Evolutionary conservation across 2,113 vertebrate genomes (phyloP), one percentile per base, ranked within the genome.

Genomic region (Mobula birostris): DNA sequence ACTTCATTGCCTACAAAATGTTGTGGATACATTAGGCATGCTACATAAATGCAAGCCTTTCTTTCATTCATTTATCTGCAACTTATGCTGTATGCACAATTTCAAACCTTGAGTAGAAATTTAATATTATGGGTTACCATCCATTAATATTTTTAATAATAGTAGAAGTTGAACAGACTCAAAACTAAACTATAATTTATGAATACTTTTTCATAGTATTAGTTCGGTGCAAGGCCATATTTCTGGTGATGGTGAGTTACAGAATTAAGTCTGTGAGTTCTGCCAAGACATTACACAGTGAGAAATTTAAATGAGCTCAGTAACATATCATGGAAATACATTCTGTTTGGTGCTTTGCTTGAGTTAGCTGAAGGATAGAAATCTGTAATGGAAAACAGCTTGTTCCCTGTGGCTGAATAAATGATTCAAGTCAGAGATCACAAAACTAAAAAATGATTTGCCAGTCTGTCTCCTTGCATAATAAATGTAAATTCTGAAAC

Each of bases 391-490:
- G 5, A 36, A 36, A 36, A 29, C 88, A 92, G 66, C n/a, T 17
- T 70, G 63, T 72, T 92, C 66, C 66, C 88, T 40, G 17, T 24
- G 63, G 88, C 88, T 70, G 66, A 92, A 92, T 92, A 70, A 92
- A 92, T 92, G 61, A 40, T 92, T 36, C 32, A 70, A 68, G 19
- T 7, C 14, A 92, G 66, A 7, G 19, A 92, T 66, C 32, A 40
- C n/a, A 40, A 12, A 40, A 36, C 32, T 29, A 63, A 63, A 70
- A 70, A 92, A 40, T 17, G 88, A 70, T 68, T 70, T 63, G 29
- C 63, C 85, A 11, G 85, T 88, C 21, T 24, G 19, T 70, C 36
- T 92, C 88, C 66, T 92, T 1, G 19, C n/a, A 70, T 29, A 15
- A 63, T 9, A n/a, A n/a, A 88, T 70, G 21, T 21, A 32, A 70